These are phyloP conservation scores for Neogale vison DNA, from an alignment of 2,113 vertebrate genomes.

Conservation along the genomic window DNA sequence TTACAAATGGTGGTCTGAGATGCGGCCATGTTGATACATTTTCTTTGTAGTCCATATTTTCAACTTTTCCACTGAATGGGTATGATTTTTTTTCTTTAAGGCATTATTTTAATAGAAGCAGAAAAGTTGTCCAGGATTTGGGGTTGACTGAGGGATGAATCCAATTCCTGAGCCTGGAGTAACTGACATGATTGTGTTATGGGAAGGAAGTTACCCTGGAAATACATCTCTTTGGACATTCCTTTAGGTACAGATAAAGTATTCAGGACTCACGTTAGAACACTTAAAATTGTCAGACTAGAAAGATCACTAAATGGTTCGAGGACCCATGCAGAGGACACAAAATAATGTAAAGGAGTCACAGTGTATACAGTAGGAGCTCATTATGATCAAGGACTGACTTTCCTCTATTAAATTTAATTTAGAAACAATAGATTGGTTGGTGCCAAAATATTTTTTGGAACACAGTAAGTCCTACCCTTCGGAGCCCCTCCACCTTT, in stretches of 20 bases:
- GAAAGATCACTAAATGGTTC: background rate
- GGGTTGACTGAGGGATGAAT: background rate
- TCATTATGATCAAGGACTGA: too few species aligned
- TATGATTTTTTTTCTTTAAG: background rate
- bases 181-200: background rate
- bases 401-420: too few species aligned
- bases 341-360: background rate
- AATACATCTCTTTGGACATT: background rate
- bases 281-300: background rate
- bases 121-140: background rate
- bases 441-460: too few species aligned
- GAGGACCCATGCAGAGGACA: background rate
- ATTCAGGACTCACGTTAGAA: background rate
- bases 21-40: background rate
- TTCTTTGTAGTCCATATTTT: background rate
- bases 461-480: too few species aligned
- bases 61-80: background rate
- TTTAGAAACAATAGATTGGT: too few species aligned
- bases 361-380: too few species aligned
- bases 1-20: background rate
- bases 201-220: background rate
- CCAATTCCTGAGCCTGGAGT: background rate
- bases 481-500: too few species aligned
- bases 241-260: background rate
- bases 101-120: background rate